These are phyloP conservation scores for Auanema freiburgensis DNA, from an alignment of 2,888 invertebrate species.

Conservation along the genomic window DNA sequence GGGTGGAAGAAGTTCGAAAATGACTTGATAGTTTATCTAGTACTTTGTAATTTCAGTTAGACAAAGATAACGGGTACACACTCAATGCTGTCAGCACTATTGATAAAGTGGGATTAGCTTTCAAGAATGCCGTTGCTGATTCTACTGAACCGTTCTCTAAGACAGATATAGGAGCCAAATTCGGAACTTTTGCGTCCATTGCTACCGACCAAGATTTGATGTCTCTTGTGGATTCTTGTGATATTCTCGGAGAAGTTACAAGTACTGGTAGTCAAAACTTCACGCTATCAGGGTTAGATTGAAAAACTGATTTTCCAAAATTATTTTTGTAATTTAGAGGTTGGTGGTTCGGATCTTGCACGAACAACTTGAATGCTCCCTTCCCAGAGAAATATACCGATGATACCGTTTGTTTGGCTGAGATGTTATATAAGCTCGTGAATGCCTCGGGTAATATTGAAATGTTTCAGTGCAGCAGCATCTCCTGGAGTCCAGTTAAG, in stretches of 20 bases:
- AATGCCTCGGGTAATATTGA: background rate
- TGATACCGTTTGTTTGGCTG: background rate
- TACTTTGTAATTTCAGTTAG: too few species aligned
- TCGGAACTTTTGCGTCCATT: too few species aligned
- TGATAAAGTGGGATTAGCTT: too few species aligned
- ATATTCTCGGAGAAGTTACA: constrained; percentile 20
- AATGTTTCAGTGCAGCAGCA: background rate
- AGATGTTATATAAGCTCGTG: background rate
- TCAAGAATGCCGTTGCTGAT: too few species aligned
- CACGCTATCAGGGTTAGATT: constrained; percentile 12
- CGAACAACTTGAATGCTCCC: constrained; percentile 40
- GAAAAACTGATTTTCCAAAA: background rate
- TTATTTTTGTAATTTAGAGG: constrained; percentile 21
- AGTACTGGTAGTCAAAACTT: constrained; percentile 9
- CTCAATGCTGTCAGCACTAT: too few species aligned
- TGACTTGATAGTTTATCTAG: too few species aligned
- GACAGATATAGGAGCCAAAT: too few species aligned
- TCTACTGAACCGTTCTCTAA: too few species aligned
- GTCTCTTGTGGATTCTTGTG: constrained; percentile 17
- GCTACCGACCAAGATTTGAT: too few species aligned
- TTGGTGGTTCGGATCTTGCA: constrained; percentile 47
- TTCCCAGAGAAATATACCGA: background rate
- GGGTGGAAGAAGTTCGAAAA: too few species aligned
- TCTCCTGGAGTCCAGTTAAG: constrained; percentile 14
- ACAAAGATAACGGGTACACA: too few species aligned